Evolutionary conservation across 2,888 invertebrate genomes (phyloP).

Genomic region (Clistopyga incitator): DNA sequence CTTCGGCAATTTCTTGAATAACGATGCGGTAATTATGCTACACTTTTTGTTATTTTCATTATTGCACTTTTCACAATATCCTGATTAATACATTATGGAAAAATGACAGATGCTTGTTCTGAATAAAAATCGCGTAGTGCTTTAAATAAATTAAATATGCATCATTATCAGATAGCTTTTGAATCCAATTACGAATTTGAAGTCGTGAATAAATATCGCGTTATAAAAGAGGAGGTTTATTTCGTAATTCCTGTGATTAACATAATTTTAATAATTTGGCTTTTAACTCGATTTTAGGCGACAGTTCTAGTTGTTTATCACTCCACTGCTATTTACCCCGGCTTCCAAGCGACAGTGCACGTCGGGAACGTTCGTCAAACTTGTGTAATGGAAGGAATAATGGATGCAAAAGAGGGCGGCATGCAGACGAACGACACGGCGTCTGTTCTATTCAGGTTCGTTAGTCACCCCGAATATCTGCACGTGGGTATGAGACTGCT

Average conservation of each 20-base stretch:
- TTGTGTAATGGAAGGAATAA: constrained; percentile 93
- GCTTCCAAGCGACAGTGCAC: constrained; percentile 97
- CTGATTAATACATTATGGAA: too few species aligned
- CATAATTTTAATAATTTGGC: background rate
- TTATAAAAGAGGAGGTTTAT: background rate
- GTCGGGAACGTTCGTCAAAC: constrained; percentile 98
- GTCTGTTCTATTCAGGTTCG: constrained; percentile 94
- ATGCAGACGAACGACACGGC: constrained; percentile 94
- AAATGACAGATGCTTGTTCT: too few species aligned
- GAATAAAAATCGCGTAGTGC: too few species aligned
- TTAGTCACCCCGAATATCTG: constrained; percentile 95
- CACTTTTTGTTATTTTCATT: too few species aligned
- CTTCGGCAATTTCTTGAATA: too few species aligned
- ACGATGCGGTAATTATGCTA: too few species aligned
- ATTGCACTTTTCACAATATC: too few species aligned
- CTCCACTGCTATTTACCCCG: constrained; percentile 92
- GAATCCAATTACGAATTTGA: background rate
- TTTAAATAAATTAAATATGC: too few species aligned
- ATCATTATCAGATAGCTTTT: too few species aligned
- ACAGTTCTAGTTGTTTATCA: constrained; percentile 95
- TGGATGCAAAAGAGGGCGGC: constrained; percentile 87
- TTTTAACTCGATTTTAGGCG: constrained; percentile 87
- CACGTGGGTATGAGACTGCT: constrained; percentile 91
- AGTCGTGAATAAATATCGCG: background rate
- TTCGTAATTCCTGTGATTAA: background rate